Evolutionary conservation across 2,113 vertebrate genomes (phyloP), one percentile per base, ranked within the genome.

Genomic region (Thunnus maccoyii): DNA sequence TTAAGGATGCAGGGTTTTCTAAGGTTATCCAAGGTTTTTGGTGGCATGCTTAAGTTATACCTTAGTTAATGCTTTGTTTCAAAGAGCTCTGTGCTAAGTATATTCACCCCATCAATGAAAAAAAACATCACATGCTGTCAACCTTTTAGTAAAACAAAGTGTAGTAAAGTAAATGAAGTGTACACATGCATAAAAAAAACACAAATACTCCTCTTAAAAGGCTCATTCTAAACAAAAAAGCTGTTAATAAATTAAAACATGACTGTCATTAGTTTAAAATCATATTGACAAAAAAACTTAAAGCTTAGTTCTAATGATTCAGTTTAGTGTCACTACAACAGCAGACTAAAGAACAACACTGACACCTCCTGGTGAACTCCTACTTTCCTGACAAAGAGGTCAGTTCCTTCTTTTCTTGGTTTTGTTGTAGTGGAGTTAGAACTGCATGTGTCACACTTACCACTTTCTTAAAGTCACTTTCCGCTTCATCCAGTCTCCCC

Each of bases 401-500:
- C 14, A 44, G 11, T 56, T 5, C 30, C 36, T 41, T 9, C 1
- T 41, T 1, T 20, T 46, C 2, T 27, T 2, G 56, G 16, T 64
- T 1, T 14, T 52, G 7, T 9, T 63, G 13, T 61, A 44, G 10
- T 54, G 4, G 17, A 66, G 12, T 60, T 80, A 18, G 11, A 79
- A 63, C 20, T 18, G 30, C 11, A 17, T 18, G 17, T 71, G 20
- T 0, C 11, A 12, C 11, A 83, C 97, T 95, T 93, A 99, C 98
- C 96, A 99, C 98, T 80, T 94, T 98, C 90, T 97, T 97, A 64
- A 99, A 99, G 91, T 99, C 98, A 50, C 96, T 96, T 89, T 97
- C 97, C 11, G 98, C 98, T 92, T 99, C 98, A 86, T 98, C 97
- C 1, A 99, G 95, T 81, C 94, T 98, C 41, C 98, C 98, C 85